Evolutionary conservation across 1,140 invertebrate genomes (phyloP), one percentile per base, ranked within the genome.

Genomic region (Cephus cinctus): DNA sequence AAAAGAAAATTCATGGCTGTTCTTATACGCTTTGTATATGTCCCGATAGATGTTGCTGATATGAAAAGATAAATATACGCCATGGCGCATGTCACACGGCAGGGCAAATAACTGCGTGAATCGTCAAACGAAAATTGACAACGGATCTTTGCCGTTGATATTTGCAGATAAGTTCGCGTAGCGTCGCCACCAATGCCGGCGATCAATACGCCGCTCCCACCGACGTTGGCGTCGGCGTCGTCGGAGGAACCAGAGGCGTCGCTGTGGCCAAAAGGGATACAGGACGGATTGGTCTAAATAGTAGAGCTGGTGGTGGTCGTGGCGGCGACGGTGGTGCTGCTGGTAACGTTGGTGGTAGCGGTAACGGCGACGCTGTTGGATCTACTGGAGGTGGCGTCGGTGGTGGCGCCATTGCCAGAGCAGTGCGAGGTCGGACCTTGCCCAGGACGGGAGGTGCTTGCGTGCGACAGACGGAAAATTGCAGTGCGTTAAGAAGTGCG

Each of bases 141-240:
- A n/a, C n/a, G n/a, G n/a, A n/a, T n/a, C n/a, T n/a, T n/a, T n/a
- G n/a, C n/a, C n/a, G n/a, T n/a, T n/a, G n/a, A n/a, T n/a, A n/a
- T n/a, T n/a, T 39, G 44, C 48, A 35, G 30, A 34, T 42, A 31
- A 34, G 50, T 18, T 18, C 19, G 36, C 12, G 42, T 34, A 59
- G 39, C 48, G 57, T 59, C 56, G 57, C 56, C 57, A 52, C 45
- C 52, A 48, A 31, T 44, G 45, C 52, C 57, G 52, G 39, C 56
- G 57, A 59, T 59, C 57, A 59, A 59, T 59, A 53, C 57, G 50
- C 49, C 18, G 57, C 39, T 51, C 56, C 23, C 52, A 52, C 39
- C 51, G 52, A 51, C 55, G 56, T 47, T 56, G 56, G 21, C 56
- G 42, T 52, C 56, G 52, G 50, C 43, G 49, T 47, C 56, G 56